These are phyloP conservation scores for Trialeurodes vaporariorum DNA, from an alignment of 1,140 invertebrate genomes.

Conservation along the genomic window DNA sequence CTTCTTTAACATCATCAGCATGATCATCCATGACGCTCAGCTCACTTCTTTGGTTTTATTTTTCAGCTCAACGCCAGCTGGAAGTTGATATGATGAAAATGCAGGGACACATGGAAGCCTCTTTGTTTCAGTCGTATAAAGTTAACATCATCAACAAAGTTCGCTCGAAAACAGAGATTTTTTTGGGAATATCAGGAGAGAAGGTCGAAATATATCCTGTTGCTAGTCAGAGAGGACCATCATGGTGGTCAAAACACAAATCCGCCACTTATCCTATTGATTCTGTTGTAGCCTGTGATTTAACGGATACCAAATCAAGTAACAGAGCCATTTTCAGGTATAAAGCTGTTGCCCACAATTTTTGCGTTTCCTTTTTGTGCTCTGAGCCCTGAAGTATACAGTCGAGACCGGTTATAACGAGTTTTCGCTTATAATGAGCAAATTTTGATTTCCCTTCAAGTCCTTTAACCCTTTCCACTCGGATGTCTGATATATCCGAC, in stretches of 20 bases:
- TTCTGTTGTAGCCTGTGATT: slow-evolving; percentile 71
- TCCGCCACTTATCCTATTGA: slow-evolving; percentile 73
- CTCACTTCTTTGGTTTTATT: no score
- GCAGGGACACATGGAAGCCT: slow-evolving; percentile 62
- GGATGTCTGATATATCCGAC: no score
- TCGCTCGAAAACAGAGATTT: slow-evolving; percentile 57
- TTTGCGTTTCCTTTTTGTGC: no score
- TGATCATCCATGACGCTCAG: no score
- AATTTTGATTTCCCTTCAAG: no score
- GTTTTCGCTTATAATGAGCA: no score
- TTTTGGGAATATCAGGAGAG: slow-evolving; percentile 65
- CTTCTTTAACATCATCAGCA: no score
- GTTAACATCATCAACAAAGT: slow-evolving; percentile 69
- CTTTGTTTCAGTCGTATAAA: slow-evolving; percentile 70
- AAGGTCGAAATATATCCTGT: slow-evolving; percentile 84
- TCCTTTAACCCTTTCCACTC: no score
- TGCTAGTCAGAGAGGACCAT: slow-evolving; percentile 45
- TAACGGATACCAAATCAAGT: slow-evolving; percentile 51
- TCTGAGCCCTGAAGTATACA: no score
- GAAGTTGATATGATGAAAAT: slow-evolving; percentile 44
- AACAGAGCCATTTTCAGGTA: slow-evolving; percentile 31
- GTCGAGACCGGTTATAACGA: no score
- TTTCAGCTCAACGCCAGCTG: slow-evolving; percentile 16
- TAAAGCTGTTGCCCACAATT: no score
- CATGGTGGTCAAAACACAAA: slow-evolving; percentile 54